These are phyloP conservation scores for Urocitellus parryii DNA, from an alignment of 2,113 vertebrate species.

Conservation along the genomic window DNA sequence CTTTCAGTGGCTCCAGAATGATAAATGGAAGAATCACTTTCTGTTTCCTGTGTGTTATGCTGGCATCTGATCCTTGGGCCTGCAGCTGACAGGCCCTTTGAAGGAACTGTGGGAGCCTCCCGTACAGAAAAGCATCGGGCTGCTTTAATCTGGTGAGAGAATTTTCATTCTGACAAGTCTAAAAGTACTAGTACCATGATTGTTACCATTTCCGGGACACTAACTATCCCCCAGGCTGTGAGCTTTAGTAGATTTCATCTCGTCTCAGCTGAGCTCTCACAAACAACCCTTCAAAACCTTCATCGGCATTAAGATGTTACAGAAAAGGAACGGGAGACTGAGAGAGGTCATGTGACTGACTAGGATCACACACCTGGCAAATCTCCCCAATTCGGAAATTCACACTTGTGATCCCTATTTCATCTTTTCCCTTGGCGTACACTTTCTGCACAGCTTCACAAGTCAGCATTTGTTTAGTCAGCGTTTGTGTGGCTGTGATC, in stretches of 20 bases:
- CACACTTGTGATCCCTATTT: background rate
- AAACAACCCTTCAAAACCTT: too few species aligned
- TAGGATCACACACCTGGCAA: background rate
- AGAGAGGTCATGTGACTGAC: fast-evolving
- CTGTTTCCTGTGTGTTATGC: background rate
- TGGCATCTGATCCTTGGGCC: too few species aligned
- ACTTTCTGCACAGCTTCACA: background rate
- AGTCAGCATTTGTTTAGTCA: too few species aligned
- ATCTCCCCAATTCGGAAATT: background rate
- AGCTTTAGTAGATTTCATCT: background rate
- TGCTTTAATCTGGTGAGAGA: background rate
- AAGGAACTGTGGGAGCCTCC: background rate
- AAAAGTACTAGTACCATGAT: background rate
- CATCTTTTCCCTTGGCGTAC: background rate
- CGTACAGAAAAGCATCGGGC: fast-evolving
- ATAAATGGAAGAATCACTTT: background rate
- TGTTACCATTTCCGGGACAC: background rate
- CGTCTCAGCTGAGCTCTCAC: background rate
- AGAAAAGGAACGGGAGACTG: background rate
- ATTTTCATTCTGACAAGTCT: background rate
- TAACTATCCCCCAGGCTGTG: too few species aligned
- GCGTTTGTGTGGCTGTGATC: too few species aligned
- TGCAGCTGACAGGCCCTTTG: background rate
- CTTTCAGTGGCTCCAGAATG: background rate
- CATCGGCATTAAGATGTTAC: background rate